Percentiles rank a stretch among this genome's conserved stretches.
Conservation (phyloP, 2,888 invertebrate genomes). For the Cyaniris semiargus region DNA sequence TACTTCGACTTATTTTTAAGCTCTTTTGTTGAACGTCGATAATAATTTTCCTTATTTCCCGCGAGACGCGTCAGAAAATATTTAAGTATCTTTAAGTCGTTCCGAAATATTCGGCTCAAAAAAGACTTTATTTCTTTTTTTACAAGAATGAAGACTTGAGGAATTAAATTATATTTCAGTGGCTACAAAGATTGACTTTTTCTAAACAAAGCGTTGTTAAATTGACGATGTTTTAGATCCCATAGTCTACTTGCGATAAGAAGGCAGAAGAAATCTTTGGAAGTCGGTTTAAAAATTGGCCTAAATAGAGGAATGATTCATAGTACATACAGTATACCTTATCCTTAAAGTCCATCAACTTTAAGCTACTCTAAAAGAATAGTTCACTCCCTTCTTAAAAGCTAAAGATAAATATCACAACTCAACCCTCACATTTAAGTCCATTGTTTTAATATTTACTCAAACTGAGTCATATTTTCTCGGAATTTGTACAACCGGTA, state of each 20-base stretch:
- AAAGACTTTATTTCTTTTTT: background rate
- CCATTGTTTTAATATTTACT: background rate
- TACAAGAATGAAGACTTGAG: background rate
- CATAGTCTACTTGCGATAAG: background rate
- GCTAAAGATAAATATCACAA: background rate
- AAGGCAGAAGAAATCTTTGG: no score
- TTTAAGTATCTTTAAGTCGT: background rate
- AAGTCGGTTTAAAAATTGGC: background rate
- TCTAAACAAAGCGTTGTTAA: no score
- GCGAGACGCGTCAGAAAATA: background rate
- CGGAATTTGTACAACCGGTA: constrained; percentile 6
- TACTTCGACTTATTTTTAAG: constrained; percentile 10
- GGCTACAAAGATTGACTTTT: no score
- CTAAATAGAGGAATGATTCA: background rate
- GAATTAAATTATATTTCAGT: background rate
- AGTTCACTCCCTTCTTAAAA: background rate
- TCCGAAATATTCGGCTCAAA: background rate
- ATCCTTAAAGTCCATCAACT: no score
- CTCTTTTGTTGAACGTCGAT: background rate
- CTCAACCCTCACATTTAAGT: background rate
- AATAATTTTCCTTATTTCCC: background rate
- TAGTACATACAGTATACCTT: background rate
- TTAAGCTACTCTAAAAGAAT: background rate
- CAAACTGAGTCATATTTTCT: background rate
- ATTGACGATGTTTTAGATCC: background rate